Conservation (phyloP, 2,113 vertebrate species). For the Cochlearius cochlearius region DNA sequence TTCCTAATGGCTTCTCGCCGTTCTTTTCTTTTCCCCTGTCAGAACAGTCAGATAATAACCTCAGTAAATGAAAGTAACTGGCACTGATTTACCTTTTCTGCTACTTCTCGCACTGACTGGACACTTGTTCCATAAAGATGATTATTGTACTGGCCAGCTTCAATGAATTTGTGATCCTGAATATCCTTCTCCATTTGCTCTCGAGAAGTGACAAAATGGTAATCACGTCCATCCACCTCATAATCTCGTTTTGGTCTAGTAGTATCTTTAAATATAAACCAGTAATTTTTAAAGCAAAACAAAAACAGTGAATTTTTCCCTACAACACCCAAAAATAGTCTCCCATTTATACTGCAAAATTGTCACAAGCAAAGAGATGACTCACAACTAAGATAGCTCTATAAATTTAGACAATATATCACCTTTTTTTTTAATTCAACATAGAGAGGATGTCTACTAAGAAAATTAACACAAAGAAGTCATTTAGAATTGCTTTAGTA, state of each 20-base stretch:
- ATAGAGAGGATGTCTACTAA: background rate
- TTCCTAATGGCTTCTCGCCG: background rate
- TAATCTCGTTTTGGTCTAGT: slow-evolving; percentile 97
- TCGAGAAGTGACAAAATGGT: slow-evolving; percentile 93
- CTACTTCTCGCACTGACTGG: slow-evolving; percentile 94
- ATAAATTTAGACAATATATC: background rate
- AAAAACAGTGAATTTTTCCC: background rate
- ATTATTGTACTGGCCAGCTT: slow-evolving; percentile 98
- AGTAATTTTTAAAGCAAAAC: background rate
- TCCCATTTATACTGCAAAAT: background rate
- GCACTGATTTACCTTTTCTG: slow-evolving; percentile 85
- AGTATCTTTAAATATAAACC: slow-evolving; percentile 82
- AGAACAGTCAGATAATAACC: background rate
- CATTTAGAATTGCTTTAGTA: background rate
- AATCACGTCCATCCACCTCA: slow-evolving; percentile 94
- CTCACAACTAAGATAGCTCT: background rate
- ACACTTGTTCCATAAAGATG: slow-evolving; percentile 98
- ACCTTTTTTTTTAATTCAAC: background rate
- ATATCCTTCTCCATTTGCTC: slow-evolving; percentile 99
- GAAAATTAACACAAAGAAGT: background rate
- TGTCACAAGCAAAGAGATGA: background rate
- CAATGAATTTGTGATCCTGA: slow-evolving; percentile 97
- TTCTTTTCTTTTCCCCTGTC: background rate
- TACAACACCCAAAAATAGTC: background rate
- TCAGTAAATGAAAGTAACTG: background rate